Percentiles rank a stretch among this genome's conserved stretches.
Conservation (phyloP, 2,888 invertebrate genomes). For the Liodrosophila aerea region DNA sequence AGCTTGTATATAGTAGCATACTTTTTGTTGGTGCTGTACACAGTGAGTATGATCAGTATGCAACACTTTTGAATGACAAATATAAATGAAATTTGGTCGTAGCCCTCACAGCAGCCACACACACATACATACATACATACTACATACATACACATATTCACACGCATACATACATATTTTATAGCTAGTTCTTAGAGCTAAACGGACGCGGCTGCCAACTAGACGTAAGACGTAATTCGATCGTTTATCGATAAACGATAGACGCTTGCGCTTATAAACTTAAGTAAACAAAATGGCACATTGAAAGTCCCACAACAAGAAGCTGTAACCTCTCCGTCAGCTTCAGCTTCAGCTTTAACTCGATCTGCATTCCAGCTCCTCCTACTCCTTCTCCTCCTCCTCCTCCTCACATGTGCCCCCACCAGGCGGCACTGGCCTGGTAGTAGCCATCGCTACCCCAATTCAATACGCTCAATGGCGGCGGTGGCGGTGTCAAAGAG, state of each 20-base stretch:
- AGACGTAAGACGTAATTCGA: too few species aligned
- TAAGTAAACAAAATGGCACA: constrained; percentile 73
- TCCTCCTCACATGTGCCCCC: constrained; percentile 60
- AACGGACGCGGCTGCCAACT: constrained; percentile 11
- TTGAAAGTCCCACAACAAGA: constrained; percentile 70
- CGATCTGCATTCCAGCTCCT: neutral
- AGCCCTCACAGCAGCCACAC: constrained; percentile 14
- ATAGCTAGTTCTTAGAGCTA: constrained; percentile 26
- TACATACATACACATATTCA: too few species aligned
- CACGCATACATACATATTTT: too few species aligned
- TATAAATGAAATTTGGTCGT: constrained; percentile 14
- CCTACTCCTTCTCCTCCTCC: neutral
- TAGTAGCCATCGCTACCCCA: constrained; percentile 69
- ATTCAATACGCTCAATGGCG: constrained; percentile 57
- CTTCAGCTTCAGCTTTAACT: constrained; percentile 3
- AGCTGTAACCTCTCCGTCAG: constrained; percentile 23
- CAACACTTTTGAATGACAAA: neutral
- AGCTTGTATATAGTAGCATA: too few species aligned
- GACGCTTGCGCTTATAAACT: constrained; percentile 14
- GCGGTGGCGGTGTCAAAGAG: constrained; percentile 65
- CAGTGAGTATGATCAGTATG: too few species aligned
- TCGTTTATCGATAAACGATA: neutral
- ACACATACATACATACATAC: too few species aligned
- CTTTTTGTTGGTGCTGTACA: too few species aligned
- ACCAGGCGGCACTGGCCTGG: constrained; percentile 62